Conservation (phyloP, 2,113 vertebrate species). For the Macrotus californicus region DNA sequence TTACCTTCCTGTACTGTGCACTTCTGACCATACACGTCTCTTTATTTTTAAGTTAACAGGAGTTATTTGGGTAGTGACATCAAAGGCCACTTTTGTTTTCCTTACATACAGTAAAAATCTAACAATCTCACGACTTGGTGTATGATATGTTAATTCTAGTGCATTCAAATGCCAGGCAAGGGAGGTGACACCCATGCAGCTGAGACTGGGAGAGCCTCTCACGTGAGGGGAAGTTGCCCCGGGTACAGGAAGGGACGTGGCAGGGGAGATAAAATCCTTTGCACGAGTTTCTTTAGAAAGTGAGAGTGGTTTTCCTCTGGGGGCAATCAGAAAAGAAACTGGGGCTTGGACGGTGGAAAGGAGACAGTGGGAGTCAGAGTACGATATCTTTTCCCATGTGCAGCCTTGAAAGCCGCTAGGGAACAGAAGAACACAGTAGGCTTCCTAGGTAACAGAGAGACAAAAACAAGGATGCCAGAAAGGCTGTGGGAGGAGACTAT, state of each 20-base stretch:
- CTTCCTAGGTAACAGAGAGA: not conserved
- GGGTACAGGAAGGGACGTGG: fast-evolving
- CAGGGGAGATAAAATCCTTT: not conserved
- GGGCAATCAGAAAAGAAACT: not conserved
- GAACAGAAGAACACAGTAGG: not conserved
- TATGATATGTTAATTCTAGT: not conserved
- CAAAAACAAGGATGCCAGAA: not conserved
- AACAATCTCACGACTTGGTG: not conserved
- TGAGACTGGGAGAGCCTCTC: not conserved
- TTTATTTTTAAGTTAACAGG: not conserved
- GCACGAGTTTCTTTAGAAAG: not conserved
- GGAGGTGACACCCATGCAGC: fast-evolving
- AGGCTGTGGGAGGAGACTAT: not conserved
- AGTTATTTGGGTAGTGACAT: not conserved
- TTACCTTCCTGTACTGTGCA: not conserved
- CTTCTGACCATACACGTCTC: not conserved
- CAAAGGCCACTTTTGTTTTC: not conserved
- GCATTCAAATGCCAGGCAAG: not conserved
- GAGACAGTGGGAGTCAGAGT: not conserved
- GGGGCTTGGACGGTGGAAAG: not conserved
- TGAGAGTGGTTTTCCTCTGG: not conserved
- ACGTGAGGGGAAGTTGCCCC: fast-evolving
- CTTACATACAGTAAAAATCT: not conserved
- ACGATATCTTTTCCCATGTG: not conserved
- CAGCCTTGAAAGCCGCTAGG: not conserved